Evolutionary conservation across 2,888 invertebrate genomes (phyloP).

Genomic region (Stenichneumon culpator): DNA sequence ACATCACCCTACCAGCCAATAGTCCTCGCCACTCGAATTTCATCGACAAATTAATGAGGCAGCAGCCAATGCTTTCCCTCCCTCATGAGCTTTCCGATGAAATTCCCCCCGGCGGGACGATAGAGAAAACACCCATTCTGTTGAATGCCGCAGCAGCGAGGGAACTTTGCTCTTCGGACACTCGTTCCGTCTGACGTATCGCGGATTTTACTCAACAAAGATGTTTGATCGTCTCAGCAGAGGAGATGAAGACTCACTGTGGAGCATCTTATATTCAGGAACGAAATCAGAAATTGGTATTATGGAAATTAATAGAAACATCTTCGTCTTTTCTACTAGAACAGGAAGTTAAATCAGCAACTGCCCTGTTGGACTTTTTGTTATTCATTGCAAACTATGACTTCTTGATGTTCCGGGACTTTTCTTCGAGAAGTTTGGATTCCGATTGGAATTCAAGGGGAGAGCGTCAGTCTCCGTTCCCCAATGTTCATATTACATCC

Average conservation of each 20-base stretch:
- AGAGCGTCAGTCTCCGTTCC: background rate
- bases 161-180: background rate
- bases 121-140: background rate
- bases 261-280: background rate
- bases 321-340: too few species aligned
- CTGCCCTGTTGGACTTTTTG: background rate
- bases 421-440: background rate
- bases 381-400: background rate
- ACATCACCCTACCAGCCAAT: background rate
- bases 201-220: background rate
- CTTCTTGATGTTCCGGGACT: background rate
- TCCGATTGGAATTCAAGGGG: background rate
- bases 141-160: background rate
- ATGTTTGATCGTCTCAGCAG: background rate
- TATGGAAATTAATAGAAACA: too few species aligned
- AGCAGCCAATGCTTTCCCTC: slow-evolving; percentile 20
- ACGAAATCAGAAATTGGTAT: background rate
- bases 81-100: background rate
- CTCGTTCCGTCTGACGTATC: background rate
- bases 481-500: slow-evolving; percentile 1
- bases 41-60: slow-evolving; percentile 54
- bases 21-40: slow-evolving; percentile 44
- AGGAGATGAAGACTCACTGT: background rate
- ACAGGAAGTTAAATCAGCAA: background rate
- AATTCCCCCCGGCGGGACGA: background rate